Percentiles rank a stretch among this genome's conserved stretches.
phyloP scores from a whole-genome alignment of 2,888 invertebrate species.

The Margaritifera margaritifera region DNA sequence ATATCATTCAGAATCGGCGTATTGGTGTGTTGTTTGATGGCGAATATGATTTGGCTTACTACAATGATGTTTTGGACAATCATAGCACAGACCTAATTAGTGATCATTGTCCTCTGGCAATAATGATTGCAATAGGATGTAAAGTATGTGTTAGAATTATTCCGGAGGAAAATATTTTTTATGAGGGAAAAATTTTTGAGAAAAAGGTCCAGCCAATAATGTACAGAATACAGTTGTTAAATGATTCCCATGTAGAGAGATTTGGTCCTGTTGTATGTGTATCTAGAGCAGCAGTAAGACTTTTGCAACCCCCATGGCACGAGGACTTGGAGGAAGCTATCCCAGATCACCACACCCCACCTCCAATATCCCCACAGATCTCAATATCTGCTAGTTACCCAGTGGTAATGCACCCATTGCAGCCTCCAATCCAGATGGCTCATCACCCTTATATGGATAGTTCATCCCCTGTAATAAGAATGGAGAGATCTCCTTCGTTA shows the following conservation, averaged over 20 bases:
- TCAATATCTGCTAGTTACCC: no score
- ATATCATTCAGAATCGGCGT: slow-evolving; percentile 75
- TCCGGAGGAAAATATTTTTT: slow-evolving; percentile 81
- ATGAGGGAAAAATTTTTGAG: slow-evolving; percentile 86
- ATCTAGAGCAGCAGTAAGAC: slow-evolving; percentile 90
- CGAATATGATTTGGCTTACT: slow-evolving; percentile 81
- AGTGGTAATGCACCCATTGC: no score
- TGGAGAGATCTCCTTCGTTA: slow-evolving; percentile 37
- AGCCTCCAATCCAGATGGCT: slow-evolving; percentile 7
- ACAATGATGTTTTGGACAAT: slow-evolving; percentile 81
- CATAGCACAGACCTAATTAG: slow-evolving; percentile 86
- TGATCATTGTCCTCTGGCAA: slow-evolving; percentile 89
- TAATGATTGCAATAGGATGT: slow-evolving; percentile 84
- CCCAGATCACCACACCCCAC: slow-evolving; percentile 34
- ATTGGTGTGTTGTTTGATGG: slow-evolving; percentile 89
- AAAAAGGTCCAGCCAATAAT: slow-evolving; percentile 79
- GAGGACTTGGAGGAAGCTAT: slow-evolving; percentile 83
- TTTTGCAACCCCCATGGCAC: slow-evolving; percentile 95
- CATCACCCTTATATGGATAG: slow-evolving; percentile 29
- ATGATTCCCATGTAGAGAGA: slow-evolving; percentile 25
- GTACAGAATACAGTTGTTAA: slow-evolving; percentile 79
- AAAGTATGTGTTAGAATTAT: slow-evolving; percentile 81
- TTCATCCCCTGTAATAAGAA: slow-evolving; percentile 22
- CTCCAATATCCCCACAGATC: slow-evolving; percentile 27
- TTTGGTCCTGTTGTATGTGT: slow-evolving; percentile 76